Percentiles rank a stretch among this genome's conserved stretches.
Evolutionary conservation across 2,113 vertebrate genomes (phyloP).

Genomic region (Lanius collurio): DNA sequence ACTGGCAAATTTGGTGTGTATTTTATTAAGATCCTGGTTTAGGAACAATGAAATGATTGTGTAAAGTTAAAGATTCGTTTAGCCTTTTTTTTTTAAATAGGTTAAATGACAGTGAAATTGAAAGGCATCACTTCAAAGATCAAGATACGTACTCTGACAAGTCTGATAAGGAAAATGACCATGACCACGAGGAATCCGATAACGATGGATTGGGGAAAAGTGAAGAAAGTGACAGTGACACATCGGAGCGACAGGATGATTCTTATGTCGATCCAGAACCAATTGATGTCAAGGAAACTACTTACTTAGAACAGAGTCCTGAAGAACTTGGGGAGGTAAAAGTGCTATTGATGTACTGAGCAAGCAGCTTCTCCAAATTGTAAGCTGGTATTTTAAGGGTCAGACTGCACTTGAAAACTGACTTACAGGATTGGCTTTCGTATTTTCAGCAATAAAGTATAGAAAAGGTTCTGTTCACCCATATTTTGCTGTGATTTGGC

Average conservation of each 20-base stretch:
- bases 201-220: constrained; percentile 93
- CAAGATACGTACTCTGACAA: constrained; percentile 96
- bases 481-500: background rate
- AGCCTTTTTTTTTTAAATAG: constrained; percentile 56
- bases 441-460: background rate
- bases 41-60: background rate
- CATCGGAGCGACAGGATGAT: constrained; percentile 93
- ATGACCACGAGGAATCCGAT: constrained; percentile 94
- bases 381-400: background rate
- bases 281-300: constrained; percentile 86
- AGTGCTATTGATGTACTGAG: background rate
- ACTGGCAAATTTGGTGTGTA: background rate
- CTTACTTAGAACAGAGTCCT: constrained; percentile 87
- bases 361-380: background rate
- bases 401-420: background rate
- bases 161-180: constrained; percentile 94
- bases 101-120: constrained; percentile 90
- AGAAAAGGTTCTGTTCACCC: background rate
- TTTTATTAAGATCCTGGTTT: background rate
- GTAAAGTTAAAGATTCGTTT: background rate
- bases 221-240: constrained; percentile 95
- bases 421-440: background rate
- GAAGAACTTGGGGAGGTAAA: constrained; percentile 95
- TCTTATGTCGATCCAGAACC: constrained; percentile 89
- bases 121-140: constrained; percentile 89